Evolutionary conservation across 2,888 invertebrate species (phyloP).

Genomic region (Agrotis ipsilon): DNA sequence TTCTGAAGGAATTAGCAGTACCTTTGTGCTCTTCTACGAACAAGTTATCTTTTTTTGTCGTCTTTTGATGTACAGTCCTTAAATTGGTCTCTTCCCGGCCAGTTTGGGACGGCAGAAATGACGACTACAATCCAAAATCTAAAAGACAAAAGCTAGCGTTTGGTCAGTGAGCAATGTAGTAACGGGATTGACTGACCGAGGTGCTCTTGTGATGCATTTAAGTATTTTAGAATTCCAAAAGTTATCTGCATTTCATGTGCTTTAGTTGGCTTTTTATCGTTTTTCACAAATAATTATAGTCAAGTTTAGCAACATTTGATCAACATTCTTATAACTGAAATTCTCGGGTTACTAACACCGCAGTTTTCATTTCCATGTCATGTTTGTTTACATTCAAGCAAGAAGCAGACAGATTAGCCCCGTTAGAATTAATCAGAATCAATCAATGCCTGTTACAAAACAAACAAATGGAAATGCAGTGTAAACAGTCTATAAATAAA

Average conservation of each 20-base stretch:
- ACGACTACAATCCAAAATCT: too few relatives aligned
- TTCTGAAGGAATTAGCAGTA: too few relatives aligned
- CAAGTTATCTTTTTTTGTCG: neutral
- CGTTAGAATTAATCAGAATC: slow-evolving; percentile 20
- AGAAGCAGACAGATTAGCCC: slow-evolving; percentile 11
- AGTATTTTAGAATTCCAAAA: neutral
- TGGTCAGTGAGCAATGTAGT: too few relatives aligned
- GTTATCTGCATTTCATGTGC: too few relatives aligned
- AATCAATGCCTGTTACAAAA: slow-evolving; percentile 37
- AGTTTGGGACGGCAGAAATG: too few relatives aligned
- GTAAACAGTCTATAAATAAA: slow-evolving; percentile 56
- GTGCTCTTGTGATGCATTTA: neutral
- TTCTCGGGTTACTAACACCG: neutral
- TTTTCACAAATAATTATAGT: too few relatives aligned
- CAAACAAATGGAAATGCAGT: slow-evolving; percentile 44
- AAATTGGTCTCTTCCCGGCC: too few relatives aligned
- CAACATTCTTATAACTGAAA: too few relatives aligned
- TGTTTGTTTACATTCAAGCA: slow-evolving; percentile 33
- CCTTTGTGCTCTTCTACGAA: neutral
- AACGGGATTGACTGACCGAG: neutral
- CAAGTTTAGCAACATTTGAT: too few relatives aligned
- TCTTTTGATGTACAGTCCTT: too few relatives aligned
- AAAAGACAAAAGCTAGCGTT: too few relatives aligned
- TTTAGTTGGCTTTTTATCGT: too few relatives aligned
- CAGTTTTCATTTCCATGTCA: neutral